Evolutionary conservation across 2,888 invertebrate species (phyloP).

Genomic region (Dendrolimus houi): DNA sequence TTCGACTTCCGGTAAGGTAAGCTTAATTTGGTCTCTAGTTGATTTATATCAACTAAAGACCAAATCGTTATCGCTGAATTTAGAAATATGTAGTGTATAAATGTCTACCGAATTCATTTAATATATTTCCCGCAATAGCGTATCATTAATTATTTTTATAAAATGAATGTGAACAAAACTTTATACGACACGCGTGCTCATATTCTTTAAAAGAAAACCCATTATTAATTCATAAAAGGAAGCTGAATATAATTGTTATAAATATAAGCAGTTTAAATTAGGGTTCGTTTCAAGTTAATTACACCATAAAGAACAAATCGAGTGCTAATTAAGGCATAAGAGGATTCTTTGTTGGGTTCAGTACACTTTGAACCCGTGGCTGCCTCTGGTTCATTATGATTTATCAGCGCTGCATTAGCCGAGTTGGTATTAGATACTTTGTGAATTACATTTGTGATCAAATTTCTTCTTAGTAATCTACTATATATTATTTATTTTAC

Average conservation of each 20-base stretch:
- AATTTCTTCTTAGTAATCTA: neutral
- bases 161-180: no score
- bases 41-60: no score
- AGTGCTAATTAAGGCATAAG: conserved; percentile 38
- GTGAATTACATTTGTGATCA: neutral
- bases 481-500: no score
- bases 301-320: conserved; percentile 22
- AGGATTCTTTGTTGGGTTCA: conserved; percentile 40
- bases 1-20: no score
- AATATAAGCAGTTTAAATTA: conserved; percentile 2
- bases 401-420: conserved; percentile 15
- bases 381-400: conserved; percentile 22
- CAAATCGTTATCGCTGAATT: no score
- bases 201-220: neutral
- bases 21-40: no score
- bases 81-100: no score
- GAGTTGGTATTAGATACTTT: neutral
- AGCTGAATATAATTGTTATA: conserved; percentile 1
- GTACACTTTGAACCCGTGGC: conserved; percentile 35
- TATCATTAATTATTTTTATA: no score
- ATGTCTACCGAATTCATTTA: no score
- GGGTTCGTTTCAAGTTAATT: conserved; percentile 1
- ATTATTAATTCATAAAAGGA: neutral
- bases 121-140: no score
- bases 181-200: neutral